phyloP scores from a whole-genome alignment of 2,797 vertebrate genomes.

The Carapus acus region DNA sequence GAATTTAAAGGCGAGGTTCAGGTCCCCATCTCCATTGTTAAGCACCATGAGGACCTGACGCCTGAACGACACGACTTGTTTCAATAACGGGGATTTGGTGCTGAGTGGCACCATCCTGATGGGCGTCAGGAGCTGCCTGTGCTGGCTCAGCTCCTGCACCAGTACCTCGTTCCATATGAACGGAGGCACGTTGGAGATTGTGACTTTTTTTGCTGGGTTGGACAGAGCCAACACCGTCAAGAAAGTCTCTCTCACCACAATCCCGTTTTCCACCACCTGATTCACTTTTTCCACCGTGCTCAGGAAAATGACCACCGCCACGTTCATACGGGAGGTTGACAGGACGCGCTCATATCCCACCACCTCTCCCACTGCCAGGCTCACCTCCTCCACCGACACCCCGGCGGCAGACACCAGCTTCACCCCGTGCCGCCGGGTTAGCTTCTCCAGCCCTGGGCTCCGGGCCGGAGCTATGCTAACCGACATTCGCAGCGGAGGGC shows the following conservation, averaged over 20 bases:
- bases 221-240: background rate
- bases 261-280: background rate
- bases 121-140: background rate
- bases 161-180: background rate
- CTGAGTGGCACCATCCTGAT: background rate
- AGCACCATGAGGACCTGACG: background rate
- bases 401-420: background rate
- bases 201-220: background rate
- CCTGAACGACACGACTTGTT: background rate
- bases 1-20: background rate
- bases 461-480: no score
- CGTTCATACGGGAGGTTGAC: slow-evolving; percentile 1
- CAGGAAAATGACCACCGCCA: background rate
- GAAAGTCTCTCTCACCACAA: background rate
- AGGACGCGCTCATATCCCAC: background rate
- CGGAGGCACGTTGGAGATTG: background rate
- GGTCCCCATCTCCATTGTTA: background rate
- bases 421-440: background rate
- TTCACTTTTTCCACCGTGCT: background rate
- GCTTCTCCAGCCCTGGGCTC: no score
- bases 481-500: no score
- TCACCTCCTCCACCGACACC: background rate
- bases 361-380: background rate
- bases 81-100: background rate
- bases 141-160: background rate